Conservation (phyloP, 2,888 invertebrate species). For the Creontiades dilutus region DNA sequence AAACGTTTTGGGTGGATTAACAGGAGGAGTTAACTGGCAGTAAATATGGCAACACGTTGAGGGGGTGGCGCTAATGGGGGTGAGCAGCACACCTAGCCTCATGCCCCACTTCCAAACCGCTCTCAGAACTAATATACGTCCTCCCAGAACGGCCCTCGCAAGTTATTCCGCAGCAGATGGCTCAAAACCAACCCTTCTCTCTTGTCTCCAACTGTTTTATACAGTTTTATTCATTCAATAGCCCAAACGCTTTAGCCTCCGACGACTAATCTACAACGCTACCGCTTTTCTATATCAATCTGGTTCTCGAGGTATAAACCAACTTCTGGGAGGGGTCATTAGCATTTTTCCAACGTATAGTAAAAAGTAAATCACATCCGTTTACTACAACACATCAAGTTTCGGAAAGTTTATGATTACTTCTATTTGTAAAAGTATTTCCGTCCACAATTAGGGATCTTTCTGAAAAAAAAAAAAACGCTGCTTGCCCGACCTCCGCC, state of each 20-base stretch:
- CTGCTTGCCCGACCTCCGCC: no score
- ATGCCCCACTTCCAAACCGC: slow-evolving; percentile 56
- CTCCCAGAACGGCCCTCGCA: slow-evolving; percentile 23
- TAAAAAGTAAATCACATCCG: no score
- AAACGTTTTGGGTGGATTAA: slow-evolving; percentile 47
- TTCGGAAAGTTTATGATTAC: no score
- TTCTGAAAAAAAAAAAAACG: no score
- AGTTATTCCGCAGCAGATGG: slow-evolving; percentile 68
- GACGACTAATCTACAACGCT: slow-evolving; percentile 44
- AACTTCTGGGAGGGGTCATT: not conserved
- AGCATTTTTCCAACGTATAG: no score
- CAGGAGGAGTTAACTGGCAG: slow-evolving; percentile 55
- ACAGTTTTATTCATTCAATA: slow-evolving; percentile 67
- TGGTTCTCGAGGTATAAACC: not conserved
- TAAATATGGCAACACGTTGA: slow-evolving; percentile 69
- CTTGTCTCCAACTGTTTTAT: slow-evolving; percentile 58
- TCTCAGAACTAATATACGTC: slow-evolving; percentile 66
- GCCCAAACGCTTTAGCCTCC: slow-evolving; percentile 7
- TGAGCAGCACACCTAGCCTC: slow-evolving; percentile 57
- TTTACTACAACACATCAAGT: no score
- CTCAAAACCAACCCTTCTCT: slow-evolving; percentile 54
- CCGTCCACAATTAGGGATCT: no score
- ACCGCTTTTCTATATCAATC: not conserved
- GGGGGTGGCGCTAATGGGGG: slow-evolving; percentile 67
- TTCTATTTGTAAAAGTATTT: no score